Base-by-base conservation (phyloP, 2,797 vertebrate genomes). In the Stomatorhinus walkeri region DNA sequence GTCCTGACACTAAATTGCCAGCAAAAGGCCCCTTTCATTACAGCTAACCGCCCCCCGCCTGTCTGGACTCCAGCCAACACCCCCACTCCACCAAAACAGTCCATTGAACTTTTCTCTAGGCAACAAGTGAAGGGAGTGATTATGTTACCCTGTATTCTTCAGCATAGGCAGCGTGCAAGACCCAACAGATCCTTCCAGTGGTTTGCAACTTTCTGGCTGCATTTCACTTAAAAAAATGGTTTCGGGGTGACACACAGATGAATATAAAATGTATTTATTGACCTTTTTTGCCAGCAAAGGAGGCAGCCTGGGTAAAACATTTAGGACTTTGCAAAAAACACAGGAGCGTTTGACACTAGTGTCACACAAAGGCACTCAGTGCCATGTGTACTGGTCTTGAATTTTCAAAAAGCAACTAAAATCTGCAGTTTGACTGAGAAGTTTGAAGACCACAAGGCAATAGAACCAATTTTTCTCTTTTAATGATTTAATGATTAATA, bases 11-110 rank as follows among this genome's bases (percentile, higher is more conserved):
- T 76, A 52, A 52, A 46, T 68, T 54, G 61, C 28, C 24, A 79
- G 87, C 43, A 76, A 76, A 88, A 88, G 68, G 68, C 48, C 61
- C 32, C 61, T 22, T 87, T 87, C 84, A 72, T 28, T 16, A 12
- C 2, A 87, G 59, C 9, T 22, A 51, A 52, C 24, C 16, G 24
- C 6, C 64, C 16, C 46, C 86, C 61, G n/a, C 22, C 32, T 46
- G 56, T 3, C 8, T 84, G 19, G 19, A 48, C 36, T 40, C 2
- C 40, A 14, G 24, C 43, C 40, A 52, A 49, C 14, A 56, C 43
- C 40, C 3, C 28, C 54, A n/a, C 46, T 85, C 7, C 49, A 85
- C 22, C 84, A 85, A 32, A 48, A 54, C 24, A 85, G 22, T 52
- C 84, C 49, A 51, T 46, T 28, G 36, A 87, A 87, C 59, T 85